These are phyloP conservation scores for Psittacus erithacus DNA, from an alignment of 2,113 vertebrate species.

Conservation along the genomic window DNA sequence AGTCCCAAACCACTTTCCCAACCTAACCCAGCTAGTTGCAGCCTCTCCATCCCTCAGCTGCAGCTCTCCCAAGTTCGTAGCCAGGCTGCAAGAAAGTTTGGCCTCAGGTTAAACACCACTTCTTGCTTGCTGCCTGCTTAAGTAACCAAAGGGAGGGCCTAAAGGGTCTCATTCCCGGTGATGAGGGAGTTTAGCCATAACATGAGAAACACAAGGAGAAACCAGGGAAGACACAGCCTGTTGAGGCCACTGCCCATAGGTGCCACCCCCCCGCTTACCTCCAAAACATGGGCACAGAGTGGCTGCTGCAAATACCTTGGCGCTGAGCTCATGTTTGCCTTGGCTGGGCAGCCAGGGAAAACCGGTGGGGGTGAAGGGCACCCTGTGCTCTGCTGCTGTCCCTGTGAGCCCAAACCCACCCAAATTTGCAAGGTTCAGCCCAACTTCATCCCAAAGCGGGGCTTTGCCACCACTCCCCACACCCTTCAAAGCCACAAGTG, in stretches of 20 bases:
- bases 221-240: fast-evolving
- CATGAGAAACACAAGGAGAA: background rate
- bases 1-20: background rate
- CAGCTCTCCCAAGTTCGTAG: background rate
- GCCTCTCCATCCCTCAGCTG: background rate
- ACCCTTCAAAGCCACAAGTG: background rate
- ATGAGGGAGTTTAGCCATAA: background rate
- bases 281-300: background rate
- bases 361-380: background rate
- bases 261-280: background rate
- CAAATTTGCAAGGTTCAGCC: background rate
- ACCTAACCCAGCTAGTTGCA: fast-evolving
- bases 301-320: background rate
- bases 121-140: background rate
- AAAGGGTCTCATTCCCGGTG: fast-evolving
- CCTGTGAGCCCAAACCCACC: background rate
- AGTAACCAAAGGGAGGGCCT: background rate
- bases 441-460: background rate
- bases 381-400: background rate
- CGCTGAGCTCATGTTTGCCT: slow-evolving; percentile 49
- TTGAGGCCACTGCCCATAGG: background rate
- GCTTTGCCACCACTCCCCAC: background rate
- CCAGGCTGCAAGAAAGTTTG: background rate
- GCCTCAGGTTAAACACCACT: background rate
- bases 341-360: background rate